Base-by-base conservation (phyloP, 2,113 vertebrate genomes). In the Caranx ignobilis region DNA sequence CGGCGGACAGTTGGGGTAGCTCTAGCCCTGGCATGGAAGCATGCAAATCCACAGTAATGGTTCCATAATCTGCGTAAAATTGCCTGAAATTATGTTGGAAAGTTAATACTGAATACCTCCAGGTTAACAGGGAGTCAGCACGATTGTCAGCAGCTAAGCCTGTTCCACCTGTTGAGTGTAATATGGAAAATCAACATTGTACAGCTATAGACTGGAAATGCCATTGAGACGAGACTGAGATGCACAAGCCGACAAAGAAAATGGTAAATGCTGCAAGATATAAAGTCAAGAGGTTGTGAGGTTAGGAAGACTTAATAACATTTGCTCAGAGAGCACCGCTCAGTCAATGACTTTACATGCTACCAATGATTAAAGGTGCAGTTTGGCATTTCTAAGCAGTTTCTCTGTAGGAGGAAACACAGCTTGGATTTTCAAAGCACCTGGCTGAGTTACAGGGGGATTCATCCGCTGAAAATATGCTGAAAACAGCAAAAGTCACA, bases 321-420 rank as follows among this genome's bases (percentile, higher is more conserved):
- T 43, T 32, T 65, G 52, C 60, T 84, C 71, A 70, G 63, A 67
- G 31, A 78, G 32, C 18, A 26, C 31, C 31, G 18, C 6, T 62
- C 52, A 89, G 67, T 77, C 32, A 60, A 82, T 75, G 56, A 71
- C 59, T 85, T 75, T 55, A 73, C 68, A 41, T 47, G 61, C 19
- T 37, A 41, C 34, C 32, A 26, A 6, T 35, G 82, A 89, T 87
- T 82, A 87, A 83, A 91, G 82, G 65, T 37, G 16, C 48, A 64
- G 64, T 71, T 64, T 85, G 91, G 83, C 86, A 80, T 90, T 88
- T 74, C 71, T 72, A 77, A 70, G 65, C 39, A n/a, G 34, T 60
- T 68, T 60, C 45, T 60, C n/a, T 47, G 32, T 71, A 61, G 56
- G 60, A 50, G 21, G 54, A 74, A 77, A 84, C 4, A 50, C 16